Base-by-base conservation (phyloP, 2,797 vertebrate species). In the Rhinichthys osculus region DNA sequence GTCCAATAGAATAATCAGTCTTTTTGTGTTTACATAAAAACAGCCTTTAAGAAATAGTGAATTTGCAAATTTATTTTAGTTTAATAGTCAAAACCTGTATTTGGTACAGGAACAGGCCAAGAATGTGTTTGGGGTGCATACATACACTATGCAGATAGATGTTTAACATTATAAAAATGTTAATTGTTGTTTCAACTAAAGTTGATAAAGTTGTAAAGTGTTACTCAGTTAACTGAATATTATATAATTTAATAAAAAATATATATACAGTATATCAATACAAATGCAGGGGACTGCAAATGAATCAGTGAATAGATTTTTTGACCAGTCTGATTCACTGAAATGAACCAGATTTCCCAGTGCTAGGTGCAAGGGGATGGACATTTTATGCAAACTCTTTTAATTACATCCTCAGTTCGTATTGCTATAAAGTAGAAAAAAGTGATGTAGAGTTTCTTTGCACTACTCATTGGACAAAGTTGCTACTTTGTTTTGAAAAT, bases 31-130 rank as follows among this genome's bases (percentile, higher is more conserved):
- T 66, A 13, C 62, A 1, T 64, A 64, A 66, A 66, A 17, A 66
- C 27, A 66, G 62, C 40, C 10, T 66, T 66, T 30, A 66, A 66
- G 27, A 66, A 66, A 66, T 30, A 66, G 62, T 66, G 2, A 57
- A 57, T 64, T 64, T 27, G n/a, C 27, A 64, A 5, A 64, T 64
- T 30, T 64, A 42, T 42, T 42, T 42, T 14, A 64, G 27, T 64
- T 64, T 64, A 30, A 64, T 64, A 52, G 54, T 59, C 54, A 59
- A 59, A 11, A 91, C 93, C 0, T 98, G 97, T 97, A 33, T 14
- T 33, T 30, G 27, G 62, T 5, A 33, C 62, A 66, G 62, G 62
- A 66, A 42, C 40, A 42, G 40, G 40, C 9, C 40, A 42, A 10
- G 40, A 42, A 42, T 42, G 40, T 42, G 40, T 27, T 27, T 27